Evolutionary conservation across 2,797 vertebrate genomes (phyloP).

Genomic region (Pristis pectinata): DNA sequence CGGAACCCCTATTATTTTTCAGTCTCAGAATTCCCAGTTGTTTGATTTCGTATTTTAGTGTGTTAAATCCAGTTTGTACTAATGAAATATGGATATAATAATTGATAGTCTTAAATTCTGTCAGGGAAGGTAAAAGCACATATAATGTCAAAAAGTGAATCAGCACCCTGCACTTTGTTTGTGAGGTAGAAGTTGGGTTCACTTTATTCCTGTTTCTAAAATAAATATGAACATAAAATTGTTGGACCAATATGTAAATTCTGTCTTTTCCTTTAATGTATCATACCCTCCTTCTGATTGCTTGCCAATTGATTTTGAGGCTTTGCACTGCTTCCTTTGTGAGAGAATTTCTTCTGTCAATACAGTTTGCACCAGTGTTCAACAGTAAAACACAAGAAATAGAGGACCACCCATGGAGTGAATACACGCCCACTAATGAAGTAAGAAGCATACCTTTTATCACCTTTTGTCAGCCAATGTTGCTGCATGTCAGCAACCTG

Average conservation of each 20-base stretch:
- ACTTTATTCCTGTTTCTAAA: background rate
- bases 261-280: background rate
- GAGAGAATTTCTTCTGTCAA: background rate
- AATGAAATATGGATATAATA: background rate
- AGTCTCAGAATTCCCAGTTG: background rate
- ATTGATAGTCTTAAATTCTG: background rate
- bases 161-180: background rate
- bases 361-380: background rate
- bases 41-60: background rate
- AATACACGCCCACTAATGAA: constrained; percentile 4
- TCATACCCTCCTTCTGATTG: background rate
- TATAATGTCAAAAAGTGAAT: background rate
- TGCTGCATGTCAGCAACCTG: constrained; percentile 25
- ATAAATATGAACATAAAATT: too few species aligned
- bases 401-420: constrained; percentile 26
- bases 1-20: background rate
- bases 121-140: background rate
- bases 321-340: background rate
- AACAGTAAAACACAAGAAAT: background rate
- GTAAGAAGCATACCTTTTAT: constrained; percentile 30
- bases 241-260: background rate
- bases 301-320: constrained; percentile 5
- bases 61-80: background rate
- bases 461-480: constrained; percentile 23
- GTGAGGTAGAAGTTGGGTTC: background rate